Evolutionary conservation across 2,888 invertebrate genomes (phyloP).

Genomic region (Cordilura impudica): DNA sequence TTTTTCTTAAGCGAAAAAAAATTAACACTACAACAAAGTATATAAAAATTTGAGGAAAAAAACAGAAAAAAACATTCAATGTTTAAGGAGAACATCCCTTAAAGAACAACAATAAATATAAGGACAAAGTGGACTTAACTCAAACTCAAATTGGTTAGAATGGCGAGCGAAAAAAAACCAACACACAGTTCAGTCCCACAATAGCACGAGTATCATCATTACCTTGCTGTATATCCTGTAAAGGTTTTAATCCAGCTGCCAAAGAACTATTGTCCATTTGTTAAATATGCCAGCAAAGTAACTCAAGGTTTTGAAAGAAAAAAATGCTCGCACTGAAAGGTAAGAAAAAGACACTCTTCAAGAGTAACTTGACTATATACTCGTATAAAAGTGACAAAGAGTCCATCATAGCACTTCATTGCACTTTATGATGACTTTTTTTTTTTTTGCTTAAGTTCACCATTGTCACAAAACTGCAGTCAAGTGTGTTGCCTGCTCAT

Average conservation of each 20-base stretch:
- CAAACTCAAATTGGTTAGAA: conserved; percentile 2
- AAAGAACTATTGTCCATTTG: not conserved
- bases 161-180: too few species aligned
- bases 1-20: conserved; percentile 43
- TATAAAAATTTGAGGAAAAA: conserved; percentile 53
- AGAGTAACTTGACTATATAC: not conserved
- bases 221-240: not conserved
- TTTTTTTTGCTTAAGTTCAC: not conserved
- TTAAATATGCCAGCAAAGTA: conserved; percentile 27
- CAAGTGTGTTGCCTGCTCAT: conserved; percentile 27
- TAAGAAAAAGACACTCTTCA: conserved; percentile 18
- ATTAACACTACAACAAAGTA: conserved; percentile 38
- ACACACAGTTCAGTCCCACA: too few species aligned
- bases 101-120: conserved; percentile 8
- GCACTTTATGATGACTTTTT: not conserved
- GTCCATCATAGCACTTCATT: not conserved
- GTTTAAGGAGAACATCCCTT: conserved; percentile 58
- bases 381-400: conserved; percentile 19
- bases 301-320: conserved; percentile 38
- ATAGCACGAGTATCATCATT: not conserved
- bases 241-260: not conserved
- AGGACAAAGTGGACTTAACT: conserved; percentile 8
- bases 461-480: conserved; percentile 10
- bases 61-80: conserved; percentile 23
- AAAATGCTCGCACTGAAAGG: not conserved